Percentiles rank a stretch among this genome's conserved stretches.
Evolutionary conservation across 2,113 vertebrate species (phyloP).

Genomic region (Salvelinus sp.): DNA sequence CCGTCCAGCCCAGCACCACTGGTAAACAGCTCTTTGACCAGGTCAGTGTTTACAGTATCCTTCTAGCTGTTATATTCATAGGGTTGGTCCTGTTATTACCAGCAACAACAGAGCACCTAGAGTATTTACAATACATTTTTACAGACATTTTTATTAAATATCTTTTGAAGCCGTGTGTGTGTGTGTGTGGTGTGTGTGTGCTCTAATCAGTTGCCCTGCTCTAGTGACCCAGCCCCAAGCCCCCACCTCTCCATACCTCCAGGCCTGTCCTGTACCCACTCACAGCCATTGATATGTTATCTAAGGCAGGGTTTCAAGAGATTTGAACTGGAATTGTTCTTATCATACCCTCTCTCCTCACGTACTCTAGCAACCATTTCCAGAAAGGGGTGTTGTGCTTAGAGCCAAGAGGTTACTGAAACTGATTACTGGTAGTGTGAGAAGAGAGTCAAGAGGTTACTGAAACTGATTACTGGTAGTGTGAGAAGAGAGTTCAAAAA

Average conservation of each 20-base stretch:
- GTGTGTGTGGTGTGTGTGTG: too few species aligned
- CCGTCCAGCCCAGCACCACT: slow-evolving; percentile 92
- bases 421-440: background rate
- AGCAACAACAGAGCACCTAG: background rate
- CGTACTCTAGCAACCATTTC: background rate
- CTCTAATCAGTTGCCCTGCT: background rate
- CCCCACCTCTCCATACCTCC: background rate
- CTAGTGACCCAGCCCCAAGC: background rate
- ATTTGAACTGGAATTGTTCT: slow-evolving; percentile 14
- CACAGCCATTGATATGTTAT: background rate
- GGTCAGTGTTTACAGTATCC: slow-evolving; percentile 70
- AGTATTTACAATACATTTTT: too few species aligned
- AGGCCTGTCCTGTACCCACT: slow-evolving; percentile 1
- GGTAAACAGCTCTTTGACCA: slow-evolving; percentile 97
- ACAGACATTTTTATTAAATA: too few species aligned
- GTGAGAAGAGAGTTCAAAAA: too few species aligned
- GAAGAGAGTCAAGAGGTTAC: background rate
- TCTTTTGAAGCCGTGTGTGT: background rate
- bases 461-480: background rate
- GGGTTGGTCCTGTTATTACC: background rate
- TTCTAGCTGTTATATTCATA: slow-evolving; percentile 4
- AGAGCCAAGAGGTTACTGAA: background rate
- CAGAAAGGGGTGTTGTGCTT: background rate
- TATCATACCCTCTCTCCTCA: slow-evolving; percentile 10
- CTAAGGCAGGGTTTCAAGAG: slow-evolving; percentile 3